Evolutionary conservation across 2,797 vertebrate genomes (phyloP), one percentile per base, ranked within the genome.

Genomic region (Lepus townsendii): DNA sequence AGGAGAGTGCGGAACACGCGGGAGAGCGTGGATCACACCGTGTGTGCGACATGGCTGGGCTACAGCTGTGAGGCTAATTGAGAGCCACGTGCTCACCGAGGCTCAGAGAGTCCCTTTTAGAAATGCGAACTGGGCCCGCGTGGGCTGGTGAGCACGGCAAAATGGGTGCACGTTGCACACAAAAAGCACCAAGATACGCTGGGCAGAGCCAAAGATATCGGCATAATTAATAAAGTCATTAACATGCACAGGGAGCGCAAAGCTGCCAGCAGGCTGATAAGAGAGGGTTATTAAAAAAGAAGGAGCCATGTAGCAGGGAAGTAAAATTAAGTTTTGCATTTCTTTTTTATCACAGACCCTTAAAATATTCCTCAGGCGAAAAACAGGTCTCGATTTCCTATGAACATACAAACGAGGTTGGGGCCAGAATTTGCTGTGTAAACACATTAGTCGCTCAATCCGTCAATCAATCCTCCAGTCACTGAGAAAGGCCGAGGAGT

Each of bases 201-300:
- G 93, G 93, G 92, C 92, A 79, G 92, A 96, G 88, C 92, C 83
- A 78, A 75, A 96, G 97, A 96, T 93, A 97, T 32, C 95, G 83
- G 69, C 1, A 20, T 96, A 94, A 97, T 97, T 97, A 97, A 96
- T 97, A 96, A 97, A 96, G 96, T 93, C 95, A 96, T 96, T 97
- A 97, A 86, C 96, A 96, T 95, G 92, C 93, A 89, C 86, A 89
- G 95, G 90, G 94, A 83, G 79, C 0, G 50, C 57, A 38, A 88
- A 72, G 95, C 97, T 97, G 96, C 95, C 96, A 90, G 93, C 83
- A 92, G 93, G 88, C 94, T 97, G 97, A 96, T 96, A 97, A 97
- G 96, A 96, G 83, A 93, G 76, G 47, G 93, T 91, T 97, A 95
- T 96, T 96, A 95, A 90, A 94, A 95, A 73, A 90, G 88, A 90